These are phyloP conservation scores for Acrobasis repandana DNA, from an alignment of 2,888 invertebrate genomes.

Conservation along the genomic window DNA sequence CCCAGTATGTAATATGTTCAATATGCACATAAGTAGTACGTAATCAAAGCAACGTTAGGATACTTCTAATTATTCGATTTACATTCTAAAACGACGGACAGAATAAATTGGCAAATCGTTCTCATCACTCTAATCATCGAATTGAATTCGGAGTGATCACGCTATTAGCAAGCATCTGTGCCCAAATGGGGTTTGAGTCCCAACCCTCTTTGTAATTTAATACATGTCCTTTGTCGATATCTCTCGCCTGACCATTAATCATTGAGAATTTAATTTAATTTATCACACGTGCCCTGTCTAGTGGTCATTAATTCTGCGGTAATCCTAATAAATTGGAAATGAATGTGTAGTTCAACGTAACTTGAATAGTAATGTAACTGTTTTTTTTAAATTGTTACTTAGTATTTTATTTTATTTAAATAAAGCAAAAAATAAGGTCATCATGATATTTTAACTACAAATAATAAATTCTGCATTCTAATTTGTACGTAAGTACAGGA, in stretches of 20 bases:
- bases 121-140: conserved; percentile 27
- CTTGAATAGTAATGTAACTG: not conserved
- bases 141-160: conserved; percentile 41
- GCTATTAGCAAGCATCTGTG: conserved; percentile 53
- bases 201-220: conserved; percentile 42
- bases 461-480: no score
- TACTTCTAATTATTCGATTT: not conserved
- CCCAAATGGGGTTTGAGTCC: conserved; percentile 39
- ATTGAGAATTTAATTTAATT: conserved; percentile 21
- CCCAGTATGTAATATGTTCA: no score
- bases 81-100: not conserved
- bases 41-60: no score
- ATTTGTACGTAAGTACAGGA: no score
- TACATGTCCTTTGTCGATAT: conserved; percentile 49
- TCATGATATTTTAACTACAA: no score
- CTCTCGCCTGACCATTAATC: conserved; percentile 34
- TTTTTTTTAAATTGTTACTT: not conserved
- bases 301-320: conserved; percentile 10
- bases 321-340: conserved; percentile 8
- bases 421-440: no score
- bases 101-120: conserved; percentile 18
- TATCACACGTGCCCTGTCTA: conserved; percentile 7
- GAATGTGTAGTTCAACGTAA: not conserved
- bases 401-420: no score
- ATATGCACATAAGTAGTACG: no score